A percentile compares a stretch with the other conserved stretches of the same genome.
phyloP scores from a whole-genome alignment of 2,888 invertebrate species.

The Watsonalla binaria region DNA sequence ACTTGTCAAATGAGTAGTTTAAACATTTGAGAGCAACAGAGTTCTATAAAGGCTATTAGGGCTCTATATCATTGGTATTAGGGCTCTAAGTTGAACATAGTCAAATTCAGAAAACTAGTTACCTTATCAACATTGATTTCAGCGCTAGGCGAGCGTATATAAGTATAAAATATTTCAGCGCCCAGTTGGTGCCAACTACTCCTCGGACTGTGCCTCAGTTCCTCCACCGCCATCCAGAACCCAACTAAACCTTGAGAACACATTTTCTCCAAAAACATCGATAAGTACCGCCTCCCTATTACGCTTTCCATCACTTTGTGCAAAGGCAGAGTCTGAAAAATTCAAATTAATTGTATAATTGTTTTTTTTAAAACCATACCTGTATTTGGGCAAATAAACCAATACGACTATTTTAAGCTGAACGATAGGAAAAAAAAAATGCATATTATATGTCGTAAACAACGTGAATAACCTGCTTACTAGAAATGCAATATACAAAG shows the following conservation, averaged over 20 bases:
- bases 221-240: slow-evolving; percentile 92
- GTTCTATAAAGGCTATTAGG: neutral
- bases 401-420: no score
- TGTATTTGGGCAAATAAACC: no score
- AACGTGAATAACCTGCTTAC: no score
- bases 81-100: no score
- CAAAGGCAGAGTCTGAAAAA: slow-evolving; percentile 82
- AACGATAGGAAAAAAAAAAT: no score
- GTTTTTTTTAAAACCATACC: no score
- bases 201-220: slow-evolving; percentile 86
- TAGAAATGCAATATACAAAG: no score
- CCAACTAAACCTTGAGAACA: slow-evolving; percentile 91
- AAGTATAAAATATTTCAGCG: slow-evolving; percentile 95
- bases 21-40: no score
- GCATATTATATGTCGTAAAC: no score
- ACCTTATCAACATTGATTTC: slow-evolving; percentile 90
- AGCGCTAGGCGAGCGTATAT: slow-evolving; percentile 88
- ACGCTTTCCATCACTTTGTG: slow-evolving; percentile 87
- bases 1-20: no score
- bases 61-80: no score
- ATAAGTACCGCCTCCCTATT: slow-evolving; percentile 87
- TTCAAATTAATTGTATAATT: no score
- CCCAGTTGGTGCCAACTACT: slow-evolving; percentile 91
- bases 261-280: slow-evolving; percentile 88
- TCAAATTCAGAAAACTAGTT: neutral